Evolutionary conservation across 2,888 invertebrate species (phyloP), one percentile per base, ranked within the genome.

Genomic region (Drosophila kokeensis): DNA sequence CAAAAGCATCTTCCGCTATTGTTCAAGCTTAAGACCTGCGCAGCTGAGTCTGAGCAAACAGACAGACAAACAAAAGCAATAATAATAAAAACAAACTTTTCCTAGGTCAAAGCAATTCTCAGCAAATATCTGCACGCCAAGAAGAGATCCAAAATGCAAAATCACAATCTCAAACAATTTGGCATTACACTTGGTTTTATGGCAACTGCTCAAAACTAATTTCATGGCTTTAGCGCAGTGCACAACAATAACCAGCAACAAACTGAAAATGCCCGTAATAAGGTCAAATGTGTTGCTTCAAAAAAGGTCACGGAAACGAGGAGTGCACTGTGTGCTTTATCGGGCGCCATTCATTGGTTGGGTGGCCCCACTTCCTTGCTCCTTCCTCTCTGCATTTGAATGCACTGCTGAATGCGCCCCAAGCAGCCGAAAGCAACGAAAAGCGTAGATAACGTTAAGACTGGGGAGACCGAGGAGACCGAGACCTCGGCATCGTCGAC

Each of bases 271-370:
- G 58, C 68, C 65, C 71, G 70, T 80, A 81, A 87, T 82, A 84
- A 84, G 85, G 87, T 89, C 87, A 87, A 89, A 85, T 84, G 79
- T 67, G 79, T 70, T 70, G 76, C 71, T 65, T 69, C 69, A 38
- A 76, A 83, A 84, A 84, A 84, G 84, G 84, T 84, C 89, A 89
- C 79, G 89, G 87, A 79, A 82, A 78, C 63, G 81, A 69, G 54
- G 54, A 45, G 45, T 45, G 59, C 70, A 57, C 70, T 45, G 42
- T 21, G 21, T 34, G 58, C 45, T 52, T 40, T 64, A 50, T 68
- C 75, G 18, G 48, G 30, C 34, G 32, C 27, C 60, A 38, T 57
- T 30, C 40, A 30, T 21, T 27, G 62, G 10, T 63, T 65, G 68
- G 81, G 77, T 45, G 78, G 69, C 54, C 27, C 54, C 54, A 54